Evolutionary conservation across 2,797 vertebrate genomes (phyloP).

Genomic region (Clarias pachynema): DNA sequence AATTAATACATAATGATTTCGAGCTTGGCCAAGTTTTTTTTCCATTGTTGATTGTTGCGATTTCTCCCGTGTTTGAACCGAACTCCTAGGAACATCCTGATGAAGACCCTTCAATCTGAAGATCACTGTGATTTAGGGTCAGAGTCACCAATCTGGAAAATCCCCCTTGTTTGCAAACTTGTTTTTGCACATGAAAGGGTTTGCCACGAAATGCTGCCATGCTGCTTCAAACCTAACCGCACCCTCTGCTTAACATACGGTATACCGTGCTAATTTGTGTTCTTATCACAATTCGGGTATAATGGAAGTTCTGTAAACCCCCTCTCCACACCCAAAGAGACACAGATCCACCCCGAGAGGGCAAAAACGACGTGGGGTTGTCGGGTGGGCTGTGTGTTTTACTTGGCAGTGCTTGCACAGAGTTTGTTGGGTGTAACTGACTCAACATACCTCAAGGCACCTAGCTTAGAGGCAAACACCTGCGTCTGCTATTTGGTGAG

Average conservation of each 20-base stretch:
- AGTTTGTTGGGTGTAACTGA: constrained; percentile 61
- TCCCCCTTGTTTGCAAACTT: too few relatives aligned
- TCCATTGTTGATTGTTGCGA: too few relatives aligned
- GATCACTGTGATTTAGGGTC: too few relatives aligned
- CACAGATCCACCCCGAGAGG: constrained; percentile 20
- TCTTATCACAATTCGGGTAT: neutral
- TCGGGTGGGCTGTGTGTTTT: constrained; percentile 60
- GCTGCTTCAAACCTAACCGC: neutral
- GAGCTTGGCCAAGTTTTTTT: too few relatives aligned
- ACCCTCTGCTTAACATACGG: too few relatives aligned
- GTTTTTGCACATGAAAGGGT: too few relatives aligned
- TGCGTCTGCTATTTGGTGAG: constrained; percentile 57
- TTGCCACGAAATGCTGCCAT: neutral
- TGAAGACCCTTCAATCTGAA: too few relatives aligned
- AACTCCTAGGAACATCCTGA: too few relatives aligned
- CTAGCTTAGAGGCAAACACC: constrained; percentile 68
- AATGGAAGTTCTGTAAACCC: constrained; percentile 35
- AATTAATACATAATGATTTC: too few relatives aligned
- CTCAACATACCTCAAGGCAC: constrained; percentile 62
- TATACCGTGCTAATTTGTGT: neutral
- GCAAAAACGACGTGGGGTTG: neutral
- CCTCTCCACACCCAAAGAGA: neutral
- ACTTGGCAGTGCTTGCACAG: constrained; percentile 62
- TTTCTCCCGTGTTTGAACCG: too few relatives aligned
- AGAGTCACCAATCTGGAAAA: too few relatives aligned